Percentiles rank a stretch among this genome's conserved stretches.
Conservation (phyloP, 1,140 invertebrate species). For the Hesperophylax magnus region DNA sequence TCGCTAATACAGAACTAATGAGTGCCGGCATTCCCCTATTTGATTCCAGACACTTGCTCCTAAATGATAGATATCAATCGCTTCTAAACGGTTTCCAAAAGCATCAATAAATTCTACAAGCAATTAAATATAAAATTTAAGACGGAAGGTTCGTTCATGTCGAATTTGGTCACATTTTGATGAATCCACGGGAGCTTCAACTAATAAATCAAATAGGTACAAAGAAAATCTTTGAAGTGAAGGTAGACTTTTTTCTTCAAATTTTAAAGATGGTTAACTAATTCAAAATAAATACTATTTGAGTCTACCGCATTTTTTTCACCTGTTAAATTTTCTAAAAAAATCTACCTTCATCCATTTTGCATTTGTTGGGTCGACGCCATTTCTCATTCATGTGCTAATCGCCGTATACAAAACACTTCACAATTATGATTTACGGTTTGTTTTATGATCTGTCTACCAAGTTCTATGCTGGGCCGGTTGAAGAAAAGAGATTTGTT, state of each 20-base stretch:
- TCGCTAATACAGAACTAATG: slow-evolving; percentile 30
- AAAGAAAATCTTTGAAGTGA: no score
- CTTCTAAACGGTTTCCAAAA: neutral
- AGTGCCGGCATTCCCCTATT: slow-evolving; percentile 11
- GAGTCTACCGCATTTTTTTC: neutral
- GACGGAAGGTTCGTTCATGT: no score
- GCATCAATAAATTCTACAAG: no score
- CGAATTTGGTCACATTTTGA: no score
- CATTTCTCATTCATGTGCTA: slow-evolving; percentile 32
- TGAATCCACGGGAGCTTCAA: no score
- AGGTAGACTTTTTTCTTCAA: no score
- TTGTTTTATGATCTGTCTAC: slow-evolving; percentile 24
- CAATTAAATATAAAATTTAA: no score
- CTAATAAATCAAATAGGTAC: no score
- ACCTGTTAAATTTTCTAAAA: slow-evolving; percentile 14
- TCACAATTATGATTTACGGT: slow-evolving; percentile 34
- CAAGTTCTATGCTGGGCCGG: neutral
- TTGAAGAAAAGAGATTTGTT: neutral
- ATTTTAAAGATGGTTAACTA: no score
- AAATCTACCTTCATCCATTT: slow-evolving; percentile 11
- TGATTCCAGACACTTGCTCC: slow-evolving; percentile 19
- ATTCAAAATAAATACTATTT: no score
- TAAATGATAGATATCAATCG: neutral
- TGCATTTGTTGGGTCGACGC: slow-evolving; percentile 16
- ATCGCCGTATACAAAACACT: slow-evolving; percentile 35